Base-by-base conservation (phyloP, 2,888 invertebrate species). In the Acleris laterana region DNA sequence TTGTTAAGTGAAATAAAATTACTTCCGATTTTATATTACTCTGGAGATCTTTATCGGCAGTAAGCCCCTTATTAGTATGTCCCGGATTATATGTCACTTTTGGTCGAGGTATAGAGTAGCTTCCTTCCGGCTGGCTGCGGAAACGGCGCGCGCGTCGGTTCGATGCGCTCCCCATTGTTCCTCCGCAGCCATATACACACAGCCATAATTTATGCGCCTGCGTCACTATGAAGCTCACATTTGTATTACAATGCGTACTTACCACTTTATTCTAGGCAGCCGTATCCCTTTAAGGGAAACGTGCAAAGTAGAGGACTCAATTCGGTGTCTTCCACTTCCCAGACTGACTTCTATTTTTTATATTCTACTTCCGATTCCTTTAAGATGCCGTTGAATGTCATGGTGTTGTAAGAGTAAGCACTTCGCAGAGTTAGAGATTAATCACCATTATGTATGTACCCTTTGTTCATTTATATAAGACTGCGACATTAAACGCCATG, bases 91-190 rank as follows among this genome's bases (percentile, higher is more conserved):
- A 25, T 42, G 57, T 22, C 46, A 11, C 22, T 57, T 42, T 13
- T 46, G 44, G 17, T 17, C 25, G 1, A 25, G 46, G 25, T 19
- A 25, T 25, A 53, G 56, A 56, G 63, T 64, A 38, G 38, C 38
- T 52, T 67, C 69, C 69, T 69, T 69, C 69, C 69, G 65, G 49
- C 44, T 65, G 69, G 66, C 65, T 38, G 59, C 51, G 69, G 68
- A 66, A 68, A 69, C 71, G 72, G 70, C 73, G 77, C 78, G 76
- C 72, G 75, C 76, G 75, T 76, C 62, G 68, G 56, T 72, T 74
- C 79, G 76, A 76, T 75, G 78, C 80, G 80, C 79, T 78, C 79
- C 74, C 87, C 82, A 88, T 87, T 87, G 89, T 88, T 38, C 38
- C 84, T 82, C 52, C 50, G 19, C 77, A 81, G 74, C 84, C 83